These are phyloP conservation scores for Sebastes goodei DNA, from an alignment of 2,797 vertebrate species.

Conservation along the genomic window DNA sequence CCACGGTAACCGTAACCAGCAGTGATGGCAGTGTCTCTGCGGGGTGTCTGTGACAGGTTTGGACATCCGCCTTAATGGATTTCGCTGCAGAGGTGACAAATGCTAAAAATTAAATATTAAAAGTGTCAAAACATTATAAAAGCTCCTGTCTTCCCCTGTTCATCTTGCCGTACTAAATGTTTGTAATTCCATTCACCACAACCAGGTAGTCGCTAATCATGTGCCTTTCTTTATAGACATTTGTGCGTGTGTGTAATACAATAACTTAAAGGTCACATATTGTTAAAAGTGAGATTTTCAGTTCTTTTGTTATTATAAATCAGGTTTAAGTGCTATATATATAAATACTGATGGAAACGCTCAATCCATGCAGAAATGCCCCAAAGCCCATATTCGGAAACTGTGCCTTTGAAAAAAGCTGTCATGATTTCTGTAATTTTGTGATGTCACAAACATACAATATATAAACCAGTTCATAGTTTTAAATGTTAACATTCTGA, in stretches of 20 bases:
- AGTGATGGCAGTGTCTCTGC: conserved; percentile 37
- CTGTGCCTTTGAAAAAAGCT: too few relatives aligned
- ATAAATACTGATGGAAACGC: too few relatives aligned
- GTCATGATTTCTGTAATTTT: too few relatives aligned
- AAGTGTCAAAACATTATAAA: conserved; percentile 32
- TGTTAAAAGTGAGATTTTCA: too few relatives aligned
- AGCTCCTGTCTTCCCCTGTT: not conserved
- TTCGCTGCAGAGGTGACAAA: conserved; percentile 32
- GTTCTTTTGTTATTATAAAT: too few relatives aligned
- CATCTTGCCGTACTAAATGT: not conserved
- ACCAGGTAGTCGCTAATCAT: not conserved
- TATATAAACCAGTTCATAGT: too few relatives aligned
- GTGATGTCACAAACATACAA: too few relatives aligned
- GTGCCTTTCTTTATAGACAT: not conserved
- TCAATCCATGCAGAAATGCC: too few relatives aligned
- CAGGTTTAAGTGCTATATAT: too few relatives aligned
- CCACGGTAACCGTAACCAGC: conserved; percentile 50
- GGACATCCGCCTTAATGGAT: conserved; percentile 38
- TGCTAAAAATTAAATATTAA: conserved; percentile 22
- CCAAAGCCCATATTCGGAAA: too few relatives aligned
- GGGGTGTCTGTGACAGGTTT: conserved; percentile 41
- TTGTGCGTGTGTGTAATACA: not conserved
- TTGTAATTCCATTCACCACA: not conserved
- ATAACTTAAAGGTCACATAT: not conserved
- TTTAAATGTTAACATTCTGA: too few relatives aligned